A percentile compares a stretch with the other conserved stretches of the same genome.
phyloP scores from a whole-genome alignment of 2,797 vertebrate genomes.

The Cephalopachus bancanus region DNA sequence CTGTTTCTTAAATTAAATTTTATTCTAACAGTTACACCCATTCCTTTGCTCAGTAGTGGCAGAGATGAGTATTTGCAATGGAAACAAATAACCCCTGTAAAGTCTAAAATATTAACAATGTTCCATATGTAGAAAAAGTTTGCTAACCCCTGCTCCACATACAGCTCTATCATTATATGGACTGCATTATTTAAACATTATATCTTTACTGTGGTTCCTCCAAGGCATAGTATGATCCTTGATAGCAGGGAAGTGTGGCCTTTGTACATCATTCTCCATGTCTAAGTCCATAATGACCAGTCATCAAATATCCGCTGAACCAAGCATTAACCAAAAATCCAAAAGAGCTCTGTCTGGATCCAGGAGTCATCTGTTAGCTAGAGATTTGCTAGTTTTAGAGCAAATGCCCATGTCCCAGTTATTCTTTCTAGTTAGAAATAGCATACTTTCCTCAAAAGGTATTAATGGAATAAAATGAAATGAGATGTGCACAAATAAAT shows the following conservation, averaged over 20 bases:
- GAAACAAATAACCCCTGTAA: not conserved
- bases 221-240: not conserved
- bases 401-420: not conserved
- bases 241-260: not conserved
- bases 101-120: not conserved
- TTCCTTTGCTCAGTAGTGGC: not conserved
- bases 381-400: not conserved
- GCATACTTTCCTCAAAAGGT: not conserved
- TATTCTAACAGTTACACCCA: not conserved
- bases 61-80: not conserved
- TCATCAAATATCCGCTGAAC: conserved; percentile 21
- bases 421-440: not conserved
- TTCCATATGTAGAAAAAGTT: not conserved
- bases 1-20: not conserved
- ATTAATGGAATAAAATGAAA: not conserved
- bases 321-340: not conserved
- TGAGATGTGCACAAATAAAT: not conserved
- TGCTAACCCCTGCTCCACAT: not conserved
- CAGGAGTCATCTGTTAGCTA: not conserved
- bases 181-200: not conserved
- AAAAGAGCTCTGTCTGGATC: not conserved
- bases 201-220: not conserved
- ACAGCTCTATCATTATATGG: not conserved
- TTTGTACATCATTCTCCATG: not conserved
- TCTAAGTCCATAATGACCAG: not conserved